Percentiles rank a stretch among this genome's conserved stretches.
phyloP scores from a whole-genome alignment of 2,888 invertebrate genomes.

The Falcaria lacertinaria region DNA sequence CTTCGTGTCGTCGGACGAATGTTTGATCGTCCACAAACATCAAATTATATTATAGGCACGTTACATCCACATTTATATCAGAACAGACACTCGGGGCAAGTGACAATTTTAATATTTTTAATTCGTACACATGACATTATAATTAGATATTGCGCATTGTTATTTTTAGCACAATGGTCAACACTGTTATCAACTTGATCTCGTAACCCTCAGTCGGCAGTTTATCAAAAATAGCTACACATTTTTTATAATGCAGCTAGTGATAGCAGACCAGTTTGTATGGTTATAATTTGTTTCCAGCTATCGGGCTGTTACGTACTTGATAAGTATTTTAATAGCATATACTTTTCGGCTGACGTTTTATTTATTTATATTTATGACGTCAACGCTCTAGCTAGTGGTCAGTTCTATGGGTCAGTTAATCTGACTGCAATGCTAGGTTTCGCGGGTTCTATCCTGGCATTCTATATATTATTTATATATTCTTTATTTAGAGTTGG shows the following conservation, averaged over 20 bases:
- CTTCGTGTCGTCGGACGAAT: neutral
- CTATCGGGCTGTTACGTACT: neutral
- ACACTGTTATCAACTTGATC: constrained; percentile 46
- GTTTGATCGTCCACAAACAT: neutral
- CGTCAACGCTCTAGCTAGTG: no score
- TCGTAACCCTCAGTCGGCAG: constrained; percentile 46
- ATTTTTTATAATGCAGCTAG: constrained; percentile 13
- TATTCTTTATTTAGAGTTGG: no score
- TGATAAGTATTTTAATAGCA: neutral
- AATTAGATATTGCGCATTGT: constrained; percentile 36
- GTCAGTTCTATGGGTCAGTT: no score
- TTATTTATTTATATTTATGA: no score
- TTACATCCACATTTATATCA: neutral
- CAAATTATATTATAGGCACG: neutral
- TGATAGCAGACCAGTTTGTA: constrained; percentile 1
- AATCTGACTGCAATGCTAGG: no score
- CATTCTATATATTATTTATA: no score
- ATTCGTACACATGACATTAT: constrained; percentile 12
- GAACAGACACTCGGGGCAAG: neutral
- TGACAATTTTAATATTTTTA: neutral
- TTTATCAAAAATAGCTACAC: constrained; percentile 26
- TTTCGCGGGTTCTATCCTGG: no score
- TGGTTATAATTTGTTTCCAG: neutral
- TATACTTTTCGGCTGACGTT: no score
- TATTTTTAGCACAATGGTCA: constrained; percentile 49